A percentile compares a stretch with the other conserved stretches of the same genome.
Evolutionary conservation across 2,888 invertebrate species (phyloP).

Genomic region (Hemaris fuciformis): DNA sequence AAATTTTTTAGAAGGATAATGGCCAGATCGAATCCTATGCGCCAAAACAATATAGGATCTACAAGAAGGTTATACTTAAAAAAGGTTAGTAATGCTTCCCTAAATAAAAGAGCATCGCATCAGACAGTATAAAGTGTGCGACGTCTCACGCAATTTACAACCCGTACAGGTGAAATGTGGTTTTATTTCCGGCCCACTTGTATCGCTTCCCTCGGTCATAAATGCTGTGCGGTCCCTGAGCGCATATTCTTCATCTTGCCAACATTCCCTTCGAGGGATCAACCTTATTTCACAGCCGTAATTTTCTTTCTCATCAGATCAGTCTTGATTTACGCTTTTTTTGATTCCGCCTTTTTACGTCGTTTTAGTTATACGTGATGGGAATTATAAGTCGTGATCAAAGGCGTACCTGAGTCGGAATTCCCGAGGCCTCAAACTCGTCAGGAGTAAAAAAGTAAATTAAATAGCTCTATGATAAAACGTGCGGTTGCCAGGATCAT

Average conservation of each 20-base stretch:
- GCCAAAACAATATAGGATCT: no score
- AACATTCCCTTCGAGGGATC: background rate
- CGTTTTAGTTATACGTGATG: background rate
- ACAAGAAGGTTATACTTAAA: no score
- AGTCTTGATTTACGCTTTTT: background rate
- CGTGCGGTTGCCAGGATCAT: background rate
- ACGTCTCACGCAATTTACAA: background rate
- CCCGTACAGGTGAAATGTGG: background rate
- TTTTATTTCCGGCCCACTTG: constrained; percentile 1
- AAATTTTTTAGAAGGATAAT: no score
- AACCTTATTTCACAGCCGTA: constrained; percentile 6
- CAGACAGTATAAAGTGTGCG: background rate
- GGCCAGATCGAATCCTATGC: no score
- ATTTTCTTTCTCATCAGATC: constrained; percentile 1
- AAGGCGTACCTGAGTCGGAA: background rate
- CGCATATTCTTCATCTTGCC: background rate
- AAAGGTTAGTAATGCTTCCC: no score
- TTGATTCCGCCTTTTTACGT: background rate
- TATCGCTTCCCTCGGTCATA: background rate
- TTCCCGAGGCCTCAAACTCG: background rate
- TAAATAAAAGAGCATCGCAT: background rate
- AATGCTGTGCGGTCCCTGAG: background rate
- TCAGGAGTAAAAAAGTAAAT: constrained; percentile 8
- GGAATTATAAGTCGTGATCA: background rate
- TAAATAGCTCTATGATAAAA: constrained; percentile 10